Evolutionary conservation across 2,888 invertebrate species (phyloP).

Genomic region (Nemapogon koenigi): DNA sequence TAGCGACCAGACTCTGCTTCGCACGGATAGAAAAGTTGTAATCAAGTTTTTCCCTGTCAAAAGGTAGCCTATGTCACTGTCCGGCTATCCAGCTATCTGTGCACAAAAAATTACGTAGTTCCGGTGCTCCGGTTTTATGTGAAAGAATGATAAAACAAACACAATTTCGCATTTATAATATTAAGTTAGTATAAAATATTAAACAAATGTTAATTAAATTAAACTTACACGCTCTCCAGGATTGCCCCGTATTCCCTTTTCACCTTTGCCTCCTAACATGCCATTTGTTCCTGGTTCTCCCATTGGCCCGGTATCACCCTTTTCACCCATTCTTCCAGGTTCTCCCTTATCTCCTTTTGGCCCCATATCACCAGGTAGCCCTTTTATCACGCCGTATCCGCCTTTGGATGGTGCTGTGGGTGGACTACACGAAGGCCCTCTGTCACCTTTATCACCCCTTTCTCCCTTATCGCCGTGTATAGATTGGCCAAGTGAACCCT

Average conservation of each 20-base stretch:
- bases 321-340: conserved; percentile 67
- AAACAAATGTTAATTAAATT: neutral
- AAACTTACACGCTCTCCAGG: conserved; percentile 78
- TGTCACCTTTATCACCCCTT: conserved; percentile 59
- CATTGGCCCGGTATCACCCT: conserved; percentile 73
- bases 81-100: too few species aligned
- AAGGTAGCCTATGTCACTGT: too few species aligned
- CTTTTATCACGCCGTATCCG: conserved; percentile 44
- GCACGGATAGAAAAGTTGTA: too few species aligned
- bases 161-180: too few species aligned
- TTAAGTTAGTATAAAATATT: too few species aligned
- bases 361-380: conserved; percentile 58
- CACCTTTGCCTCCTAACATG: conserved; percentile 74
- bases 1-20: too few species aligned
- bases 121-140: too few species aligned
- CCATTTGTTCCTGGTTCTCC: conserved; percentile 77
- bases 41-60: too few species aligned
- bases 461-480: conserved; percentile 68
- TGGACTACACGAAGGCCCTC: conserved; percentile 46
- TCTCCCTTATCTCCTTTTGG: conserved; percentile 68
- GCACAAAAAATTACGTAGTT: too few species aligned
- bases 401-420: conserved; percentile 29
- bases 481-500: conserved; percentile 64
- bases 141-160: too few species aligned
- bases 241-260: conserved; percentile 86